Base-by-base conservation (phyloP, 1,140 invertebrate genomes). In the Drosophila sturtevanti region DNA sequence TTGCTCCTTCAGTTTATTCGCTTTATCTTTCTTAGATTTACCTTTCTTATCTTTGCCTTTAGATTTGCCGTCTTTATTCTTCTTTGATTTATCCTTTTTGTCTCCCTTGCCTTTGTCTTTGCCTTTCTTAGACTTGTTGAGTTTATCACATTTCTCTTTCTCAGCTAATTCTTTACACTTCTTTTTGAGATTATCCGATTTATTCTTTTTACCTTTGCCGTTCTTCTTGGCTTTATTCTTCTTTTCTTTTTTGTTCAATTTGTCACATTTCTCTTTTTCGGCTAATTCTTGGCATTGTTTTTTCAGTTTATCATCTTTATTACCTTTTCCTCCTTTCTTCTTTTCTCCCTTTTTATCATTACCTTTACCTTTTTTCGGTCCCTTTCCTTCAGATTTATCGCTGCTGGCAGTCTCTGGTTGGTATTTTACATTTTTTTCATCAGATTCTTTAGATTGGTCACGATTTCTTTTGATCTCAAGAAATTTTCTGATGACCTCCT, bases 251-350 rank as follows among this genome's bases (percentile, higher is more conserved):
- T 48, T 18, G 14, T 6, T 27, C 1, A 56, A 1, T 14, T 14
- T 18, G 9, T 48, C 41, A 24, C 27, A 34, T 6, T 27, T 14
- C 4, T 35, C 21, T 14, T 24, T 34, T 38, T 52, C n/a, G 7
- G 48, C 62, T 18, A 63, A 1, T 27, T 63, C 48, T 14, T 52
- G n/a, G 51, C 62, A 63, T 9, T 54, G n/a, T 14, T 63, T 54
- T 5, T 54, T 64, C 1, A 64, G n/a, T 14, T 37, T 51, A 18
- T 0, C 41, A 48, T 16, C 22, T 21, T 51, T 51, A 21, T n/a
- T n/a, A n/a, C n/a, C n/a, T n/a, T n/a, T n/a, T n/a, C n/a, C n/a
- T n/a, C 44, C 44, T 4, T 14, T 14, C 4, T 18, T 48, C 44
- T 48, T 48, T 5, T 21, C 10, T 9, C 41, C 14, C 16, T 51